phyloP scores from a whole-genome alignment of 2,113 vertebrate species.

The Cyprinodon tularosa region DNA sequence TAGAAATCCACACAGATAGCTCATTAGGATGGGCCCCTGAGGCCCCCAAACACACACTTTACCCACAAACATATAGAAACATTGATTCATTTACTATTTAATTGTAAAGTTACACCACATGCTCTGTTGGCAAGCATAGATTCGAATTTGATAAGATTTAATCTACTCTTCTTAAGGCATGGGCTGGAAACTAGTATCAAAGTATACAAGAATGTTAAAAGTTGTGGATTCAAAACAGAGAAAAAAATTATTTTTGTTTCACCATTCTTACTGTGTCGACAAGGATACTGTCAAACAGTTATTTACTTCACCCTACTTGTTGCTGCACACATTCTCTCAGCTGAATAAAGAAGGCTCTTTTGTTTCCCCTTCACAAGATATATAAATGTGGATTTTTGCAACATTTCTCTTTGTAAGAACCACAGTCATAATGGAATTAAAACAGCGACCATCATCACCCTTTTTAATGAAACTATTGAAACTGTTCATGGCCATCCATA shows the following conservation, averaged over 20 bases:
- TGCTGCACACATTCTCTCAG: not conserved
- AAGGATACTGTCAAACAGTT: not conserved
- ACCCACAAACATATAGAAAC: constrained; percentile 73
- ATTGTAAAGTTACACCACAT: constrained; percentile 66
- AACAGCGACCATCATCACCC: not conserved
- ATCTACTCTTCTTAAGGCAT: constrained; percentile 17
- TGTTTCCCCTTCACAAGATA: not conserved
- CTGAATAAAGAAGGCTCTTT: not conserved
- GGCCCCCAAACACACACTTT: constrained; percentile 69
- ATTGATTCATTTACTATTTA: constrained; percentile 77
- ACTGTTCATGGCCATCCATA: too few species aligned
- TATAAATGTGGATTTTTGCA: not conserved
- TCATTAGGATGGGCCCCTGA: constrained; percentile 83
- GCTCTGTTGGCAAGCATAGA: constrained; percentile 22
- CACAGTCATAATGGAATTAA: not conserved
- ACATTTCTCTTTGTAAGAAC: not conserved
- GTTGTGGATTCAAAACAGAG: not conserved
- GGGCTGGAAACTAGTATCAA: not conserved
- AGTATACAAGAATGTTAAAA: not conserved
- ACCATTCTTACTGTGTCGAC: not conserved
- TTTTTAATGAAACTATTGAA: too few species aligned
- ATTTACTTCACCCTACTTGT: not conserved
- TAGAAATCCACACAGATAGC: constrained; percentile 84
- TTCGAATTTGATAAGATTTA: constrained; percentile 52
- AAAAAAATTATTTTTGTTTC: not conserved